Conservation (phyloP, 1,140 invertebrate genomes). For the Anagrus nilaparvatae region DNA sequence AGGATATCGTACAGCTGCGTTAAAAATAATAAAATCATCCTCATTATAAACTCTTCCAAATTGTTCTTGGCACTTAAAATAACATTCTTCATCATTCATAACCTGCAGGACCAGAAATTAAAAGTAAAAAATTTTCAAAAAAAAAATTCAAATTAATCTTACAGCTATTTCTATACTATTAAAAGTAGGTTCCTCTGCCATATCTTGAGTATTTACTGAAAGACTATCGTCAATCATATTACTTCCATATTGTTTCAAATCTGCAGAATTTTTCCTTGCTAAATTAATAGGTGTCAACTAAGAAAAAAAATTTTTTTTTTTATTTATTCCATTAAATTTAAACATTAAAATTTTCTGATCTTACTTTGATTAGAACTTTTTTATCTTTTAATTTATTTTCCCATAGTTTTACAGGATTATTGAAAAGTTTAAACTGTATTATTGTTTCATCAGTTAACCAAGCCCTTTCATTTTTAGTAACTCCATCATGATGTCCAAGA, state of each 20-base stretch:
- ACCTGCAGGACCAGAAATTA: no score
- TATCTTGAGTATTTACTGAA: slow-evolving; percentile 47
- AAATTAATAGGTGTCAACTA: slow-evolving; percentile 70
- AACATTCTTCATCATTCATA: slow-evolving; percentile 54
- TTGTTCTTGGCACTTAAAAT: slow-evolving; percentile 62
- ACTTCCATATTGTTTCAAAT: slow-evolving; percentile 35
- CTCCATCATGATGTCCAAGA: slow-evolving; percentile 57
- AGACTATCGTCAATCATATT: slow-evolving; percentile 44
- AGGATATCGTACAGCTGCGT: slow-evolving; percentile 62
- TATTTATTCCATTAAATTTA: slow-evolving; percentile 3
- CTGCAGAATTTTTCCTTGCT: slow-evolving; percentile 43
- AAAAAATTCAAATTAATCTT: slow-evolving; percentile 18
- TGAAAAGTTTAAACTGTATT: slow-evolving; percentile 78
- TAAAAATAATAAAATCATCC: slow-evolving; percentile 72
- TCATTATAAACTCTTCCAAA: slow-evolving; percentile 68
- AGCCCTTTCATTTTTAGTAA: slow-evolving; percentile 60
- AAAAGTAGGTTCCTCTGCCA: slow-evolving; percentile 41
- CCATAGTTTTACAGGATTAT: slow-evolving; percentile 73
- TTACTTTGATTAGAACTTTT: slow-evolving; percentile 56
- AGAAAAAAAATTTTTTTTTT: slow-evolving; percentile 24
- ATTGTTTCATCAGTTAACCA: slow-evolving; percentile 82
- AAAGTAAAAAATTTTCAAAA: slow-evolving; percentile 8
- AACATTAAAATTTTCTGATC: neutral
- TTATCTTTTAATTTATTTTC: slow-evolving; percentile 66
- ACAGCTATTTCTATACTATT: slow-evolving; percentile 46